Evolutionary conservation across 92 coral and sea anemone genomes (phyloP), one percentile per base, ranked within the genome.

Genomic region (Epizoanthus stellaris): DNA sequence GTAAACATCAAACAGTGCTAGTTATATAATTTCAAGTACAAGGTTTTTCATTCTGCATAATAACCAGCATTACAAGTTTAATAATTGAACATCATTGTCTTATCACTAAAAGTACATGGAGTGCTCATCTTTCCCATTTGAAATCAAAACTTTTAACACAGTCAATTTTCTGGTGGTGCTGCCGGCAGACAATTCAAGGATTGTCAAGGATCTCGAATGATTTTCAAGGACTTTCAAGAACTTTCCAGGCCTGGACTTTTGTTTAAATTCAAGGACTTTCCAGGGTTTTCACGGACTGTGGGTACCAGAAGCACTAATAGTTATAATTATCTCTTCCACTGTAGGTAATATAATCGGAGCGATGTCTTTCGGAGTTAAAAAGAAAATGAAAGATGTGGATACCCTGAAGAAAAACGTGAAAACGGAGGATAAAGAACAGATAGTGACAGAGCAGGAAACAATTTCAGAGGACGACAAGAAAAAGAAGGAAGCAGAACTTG

Each of bases 351-450:
- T 76, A 30, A 76, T 76, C 20, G 54, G 68, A 1, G 82, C 62
- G 60, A 70, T 70, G 14, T 76, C 82, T 1, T 39, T 57, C 39
- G 82, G 68, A 8, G 82, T 76, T 60, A 59, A 76, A 36, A 76
- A 38, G 57, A 76, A 59, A 42, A 76, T 76, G 82, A 16, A 11
- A 8, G 36, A 59, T 15, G 4, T 76, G 34, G 82, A 21, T 38
- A 17, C 16, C 10, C 11, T 59, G 57, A 59, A 76, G 20, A 16
- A 58, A 38, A 36, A 58, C 30, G 52, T 6, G 40, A 38, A 76
- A 14, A 25, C 23, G 10, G 61, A 2, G 0, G 69, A 66, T 2
- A 66, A 66, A 49, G 70, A 74, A 52, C 43, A 1, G 70, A 15
- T 23, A 76, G 75, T 52, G 59, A 80, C 16, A 53, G 68, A 6